Percentiles rank a stretch among this genome's conserved stretches.
Conservation (phyloP, 2,113 vertebrate species). For the Rhinogobius similis region DNA sequence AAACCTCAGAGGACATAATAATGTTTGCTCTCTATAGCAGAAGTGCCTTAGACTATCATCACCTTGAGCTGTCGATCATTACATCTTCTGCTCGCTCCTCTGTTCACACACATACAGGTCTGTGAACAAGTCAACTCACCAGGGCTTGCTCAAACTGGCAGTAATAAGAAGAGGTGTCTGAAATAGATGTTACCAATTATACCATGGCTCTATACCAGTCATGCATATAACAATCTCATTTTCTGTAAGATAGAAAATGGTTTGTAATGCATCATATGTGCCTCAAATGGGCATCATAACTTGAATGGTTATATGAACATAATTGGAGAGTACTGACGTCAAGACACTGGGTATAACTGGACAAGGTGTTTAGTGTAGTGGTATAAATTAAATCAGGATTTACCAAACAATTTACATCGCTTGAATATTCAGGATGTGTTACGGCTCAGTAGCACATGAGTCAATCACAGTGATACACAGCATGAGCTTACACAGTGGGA, state of each 20-base stretch:
- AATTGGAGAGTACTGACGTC: neutral
- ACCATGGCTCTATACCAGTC: slow-evolving; percentile 16
- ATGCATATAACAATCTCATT: neutral
- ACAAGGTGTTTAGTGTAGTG: too few species aligned
- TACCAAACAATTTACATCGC: neutral
- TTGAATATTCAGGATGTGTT: slow-evolving; percentile 6
- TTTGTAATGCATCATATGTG: neutral
- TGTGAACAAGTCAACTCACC: slow-evolving; percentile 1
- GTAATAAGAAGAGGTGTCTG: slow-evolving; percentile 11
- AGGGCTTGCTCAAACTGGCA: neutral
- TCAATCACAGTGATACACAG: slow-evolving; percentile 31
- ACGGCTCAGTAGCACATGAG: neutral
- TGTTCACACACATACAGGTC: neutral
- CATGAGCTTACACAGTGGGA: slow-evolving; percentile 15
- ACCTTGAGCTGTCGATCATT: slow-evolving; percentile 36
- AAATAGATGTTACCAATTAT: slow-evolving; percentile 47
- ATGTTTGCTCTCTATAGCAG: slow-evolving; percentile 22
- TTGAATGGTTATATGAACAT: neutral
- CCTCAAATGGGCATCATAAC: neutral
- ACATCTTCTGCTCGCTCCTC: slow-evolving; percentile 2
- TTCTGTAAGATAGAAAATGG: neutral
- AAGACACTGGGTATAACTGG: neutral
- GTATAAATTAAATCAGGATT: neutral
- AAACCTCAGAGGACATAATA: slow-evolving; percentile 20
- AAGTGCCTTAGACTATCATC: slow-evolving; percentile 23